Evolutionary conservation across 2,888 invertebrate species (phyloP), one percentile per base, ranked within the genome.

Genomic region (Spialia ferax): DNA sequence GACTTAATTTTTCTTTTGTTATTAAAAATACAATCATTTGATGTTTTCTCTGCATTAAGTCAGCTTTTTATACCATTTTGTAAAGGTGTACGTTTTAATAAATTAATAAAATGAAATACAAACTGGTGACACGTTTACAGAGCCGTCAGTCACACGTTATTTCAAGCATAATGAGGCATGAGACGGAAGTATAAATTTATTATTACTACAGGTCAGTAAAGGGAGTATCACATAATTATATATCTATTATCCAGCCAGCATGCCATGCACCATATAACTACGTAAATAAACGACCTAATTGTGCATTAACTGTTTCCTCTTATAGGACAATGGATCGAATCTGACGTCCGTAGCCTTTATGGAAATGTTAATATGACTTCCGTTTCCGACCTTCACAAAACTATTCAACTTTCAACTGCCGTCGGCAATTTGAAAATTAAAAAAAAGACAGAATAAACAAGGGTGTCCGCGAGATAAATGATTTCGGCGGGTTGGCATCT

Each of bases 241-340:
- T 22, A 20, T 20, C 13, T 10, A 13, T 22, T 52, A n/a, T 7
- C 52, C 26, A n/a, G 3, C n/a, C n/a, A n/a, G n/a, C n/a, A n/a
- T 29, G 1, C n/a, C n/a, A n/a, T 15, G n/a, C 26, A 52, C 52
- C 38, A 52, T 18, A 59, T 52, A 15, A 52, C 52, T 26, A 52
- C n/a, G 65, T 52, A 15, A 11, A n/a, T 42, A 11, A 50, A 65
- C 50, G n/a, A 59, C 50, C 52, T 59, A 52, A 52, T 42, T 65
- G 57, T 29, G 38, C 59, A 42, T 59, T 52, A 52, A 65, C 50
- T 42, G 59, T 65, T 65, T 65, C 65, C 65, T 65, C 56, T 59
- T 59, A 52, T 23, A 42, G 22, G 38, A 65, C 65, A 65, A 65
- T 65, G 50, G 52, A 45, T 45, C 42, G 42, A 18, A 42, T 32